Evolutionary conservation across 2,797 vertebrate species (phyloP).

Genomic region (Etheostoma perlongum): DNA sequence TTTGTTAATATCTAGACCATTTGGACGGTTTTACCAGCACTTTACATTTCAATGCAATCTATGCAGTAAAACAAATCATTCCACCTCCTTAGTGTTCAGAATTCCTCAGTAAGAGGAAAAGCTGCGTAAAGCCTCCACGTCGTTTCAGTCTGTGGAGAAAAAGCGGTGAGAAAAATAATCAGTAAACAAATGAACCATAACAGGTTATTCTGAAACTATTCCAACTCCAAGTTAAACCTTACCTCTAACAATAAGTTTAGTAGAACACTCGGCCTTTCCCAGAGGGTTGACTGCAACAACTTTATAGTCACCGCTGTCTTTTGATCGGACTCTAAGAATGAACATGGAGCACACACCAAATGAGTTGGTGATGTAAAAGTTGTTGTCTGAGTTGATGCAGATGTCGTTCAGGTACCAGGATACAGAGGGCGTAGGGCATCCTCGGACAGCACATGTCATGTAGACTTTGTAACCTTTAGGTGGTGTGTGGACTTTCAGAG

Average conservation of each 20-base stretch:
- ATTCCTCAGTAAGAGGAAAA: not conserved
- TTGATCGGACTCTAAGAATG: constrained; percentile 80
- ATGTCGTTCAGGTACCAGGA: constrained; percentile 88
- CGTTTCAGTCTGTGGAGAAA: constrained; percentile 65
- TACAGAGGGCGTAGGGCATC: constrained; percentile 84
- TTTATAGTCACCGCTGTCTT: constrained; percentile 87
- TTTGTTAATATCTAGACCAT: constrained; percentile 1
- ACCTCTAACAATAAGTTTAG: constrained; percentile 88
- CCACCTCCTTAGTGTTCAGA: constrained; percentile 2
- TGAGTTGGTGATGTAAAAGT: constrained; percentile 87
- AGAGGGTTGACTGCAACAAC: constrained; percentile 86
- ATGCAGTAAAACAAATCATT: constrained; percentile 15
- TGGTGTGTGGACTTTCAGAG: constrained; percentile 87
- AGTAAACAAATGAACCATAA: not conserved
- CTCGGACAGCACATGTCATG: constrained; percentile 91
- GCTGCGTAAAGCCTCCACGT: not conserved
- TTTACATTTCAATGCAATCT: constrained; percentile 3
- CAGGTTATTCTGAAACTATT: not conserved
- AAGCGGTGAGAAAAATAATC: constrained; percentile 8
- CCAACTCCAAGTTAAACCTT: constrained; percentile 21
- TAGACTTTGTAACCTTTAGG: constrained; percentile 87
- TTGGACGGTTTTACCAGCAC: not conserved
- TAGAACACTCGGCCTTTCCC: constrained; percentile 86
- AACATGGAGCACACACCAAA: constrained; percentile 91
- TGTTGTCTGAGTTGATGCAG: constrained; percentile 84